Conservation (phyloP, 2,797 vertebrate species). For the Pseudomugil tenellus region DNA sequence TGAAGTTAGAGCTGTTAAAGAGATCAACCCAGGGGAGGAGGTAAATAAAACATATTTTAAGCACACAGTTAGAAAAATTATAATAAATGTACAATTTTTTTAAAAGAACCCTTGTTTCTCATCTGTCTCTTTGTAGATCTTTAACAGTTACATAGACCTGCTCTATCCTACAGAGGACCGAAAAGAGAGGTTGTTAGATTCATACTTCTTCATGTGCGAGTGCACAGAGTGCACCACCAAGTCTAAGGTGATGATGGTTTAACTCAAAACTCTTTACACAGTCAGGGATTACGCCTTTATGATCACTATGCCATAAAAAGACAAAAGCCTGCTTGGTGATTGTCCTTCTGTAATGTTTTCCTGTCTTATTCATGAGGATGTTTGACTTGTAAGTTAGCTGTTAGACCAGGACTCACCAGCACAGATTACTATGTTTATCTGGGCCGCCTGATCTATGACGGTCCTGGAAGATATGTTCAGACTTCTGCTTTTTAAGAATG, state of each 20-base stretch:
- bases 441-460: neutral
- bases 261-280: neutral
- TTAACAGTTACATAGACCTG: slow-evolving; percentile 98
- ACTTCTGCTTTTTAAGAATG: too few relatives aligned
- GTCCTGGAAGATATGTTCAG: neutral
- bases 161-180: slow-evolving; percentile 97
- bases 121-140: slow-evolving; percentile 80
- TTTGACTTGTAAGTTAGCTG: neutral
- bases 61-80: neutral
- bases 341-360: neutral
- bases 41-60: slow-evolving; percentile 66
- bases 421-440: neutral
- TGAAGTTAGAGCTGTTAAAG: slow-evolving; percentile 92
- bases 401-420: neutral
- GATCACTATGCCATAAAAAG: neutral
- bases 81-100: neutral
- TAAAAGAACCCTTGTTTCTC: neutral
- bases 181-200: slow-evolving; percentile 90
- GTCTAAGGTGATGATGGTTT: slow-evolving; percentile 85
- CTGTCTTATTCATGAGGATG: neutral
- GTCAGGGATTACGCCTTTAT: neutral
- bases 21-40: slow-evolving; percentile 93
- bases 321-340: too few relatives aligned
- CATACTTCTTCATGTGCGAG: slow-evolving; percentile 94
- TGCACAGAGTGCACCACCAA: slow-evolving; percentile 91